phyloP scores from a whole-genome alignment of 1,140 invertebrate genomes.

The Caenorhabditis inopinata region DNA sequence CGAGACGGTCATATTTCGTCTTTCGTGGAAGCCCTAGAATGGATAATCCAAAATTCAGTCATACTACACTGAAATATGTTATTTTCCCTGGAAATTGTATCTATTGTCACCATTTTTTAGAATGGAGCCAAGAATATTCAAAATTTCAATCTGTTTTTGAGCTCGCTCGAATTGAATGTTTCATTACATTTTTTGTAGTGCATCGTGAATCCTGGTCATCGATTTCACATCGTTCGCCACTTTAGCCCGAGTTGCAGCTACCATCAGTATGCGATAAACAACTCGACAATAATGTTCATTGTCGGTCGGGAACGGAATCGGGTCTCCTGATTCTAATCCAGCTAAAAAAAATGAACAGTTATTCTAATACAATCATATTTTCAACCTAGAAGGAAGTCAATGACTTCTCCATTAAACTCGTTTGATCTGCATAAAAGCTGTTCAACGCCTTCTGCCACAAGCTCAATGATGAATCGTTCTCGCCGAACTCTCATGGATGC shows the following conservation, averaged over 20 bases:
- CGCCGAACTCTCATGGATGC: not conserved
- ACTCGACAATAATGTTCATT: not conserved
- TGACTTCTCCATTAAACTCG: slow-evolving; percentile 3
- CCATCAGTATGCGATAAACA: not conserved
- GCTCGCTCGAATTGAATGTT: too few species aligned
- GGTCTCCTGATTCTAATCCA: not conserved
- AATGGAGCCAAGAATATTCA: too few species aligned
- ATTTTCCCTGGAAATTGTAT: too few species aligned
- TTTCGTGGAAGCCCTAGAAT: too few species aligned
- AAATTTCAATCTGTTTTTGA: too few species aligned
- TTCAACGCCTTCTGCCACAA: not conserved
- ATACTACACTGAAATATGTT: too few species aligned
- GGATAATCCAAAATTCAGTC: too few species aligned
- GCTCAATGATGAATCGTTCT: not conserved
- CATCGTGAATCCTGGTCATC: not conserved
- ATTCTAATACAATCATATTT: not conserved
- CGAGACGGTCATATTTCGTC: too few species aligned
- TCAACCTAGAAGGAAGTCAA: not conserved
- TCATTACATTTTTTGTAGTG: not conserved
- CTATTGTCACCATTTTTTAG: too few species aligned
- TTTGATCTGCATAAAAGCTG: not conserved
- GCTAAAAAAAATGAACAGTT: not conserved
- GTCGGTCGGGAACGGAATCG: not conserved
- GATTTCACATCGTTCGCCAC: not conserved
- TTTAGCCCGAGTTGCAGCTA: not conserved